Base-by-base conservation (phyloP, 2,797 vertebrate species). In the Diplodus sargus region DNA sequence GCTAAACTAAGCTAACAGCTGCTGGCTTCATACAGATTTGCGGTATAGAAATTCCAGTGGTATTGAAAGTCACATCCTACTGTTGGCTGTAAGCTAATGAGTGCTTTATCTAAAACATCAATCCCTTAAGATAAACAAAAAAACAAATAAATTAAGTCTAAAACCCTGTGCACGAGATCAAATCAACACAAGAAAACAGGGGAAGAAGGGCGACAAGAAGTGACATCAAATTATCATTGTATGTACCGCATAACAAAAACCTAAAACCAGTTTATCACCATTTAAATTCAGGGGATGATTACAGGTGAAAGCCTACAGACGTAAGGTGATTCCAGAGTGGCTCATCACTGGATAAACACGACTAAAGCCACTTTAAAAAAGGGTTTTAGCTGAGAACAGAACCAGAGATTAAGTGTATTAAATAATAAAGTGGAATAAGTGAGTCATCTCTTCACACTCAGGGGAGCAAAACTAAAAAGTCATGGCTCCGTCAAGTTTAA, bases 401-500 rank as follows among this genome's bases (percentile, higher is more conserved):
- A 75, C 22, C 67, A 73, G 12, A 54, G 47, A 65, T 82, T 64
- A 79, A 47, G 20, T 25, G 56, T 42, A 63, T 64, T 47, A n/a
- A 53, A 66, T 56, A 48, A 60, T 62, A 68, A 86, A 78, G 15
- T 51, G 28, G 18, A 48, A 66, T 73, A n/a, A 80, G 58, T 45
- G 54, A 86, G 69, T 22, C 59, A 52, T 70, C 23, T 73, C 64
- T n/a, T 30, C 18, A 28, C 34, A 56, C 49, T 56, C 68, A 48
- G 18, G 57, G 54, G 48, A 71, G 48, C 17, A 39, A 68, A 58
- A 59, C 18, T 54, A 58, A 57, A 57, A 81, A 64, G 22, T 59
- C 56, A 62, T 10, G 28, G 28, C 70, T 58, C 25, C 22, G 70
- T 86, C 79, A 64, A 42, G 54, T 84, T 74, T 74, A 78, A 85